Evolutionary conservation across 2,888 invertebrate species (phyloP).

Genomic region (Parnassius mnemosyne): DNA sequence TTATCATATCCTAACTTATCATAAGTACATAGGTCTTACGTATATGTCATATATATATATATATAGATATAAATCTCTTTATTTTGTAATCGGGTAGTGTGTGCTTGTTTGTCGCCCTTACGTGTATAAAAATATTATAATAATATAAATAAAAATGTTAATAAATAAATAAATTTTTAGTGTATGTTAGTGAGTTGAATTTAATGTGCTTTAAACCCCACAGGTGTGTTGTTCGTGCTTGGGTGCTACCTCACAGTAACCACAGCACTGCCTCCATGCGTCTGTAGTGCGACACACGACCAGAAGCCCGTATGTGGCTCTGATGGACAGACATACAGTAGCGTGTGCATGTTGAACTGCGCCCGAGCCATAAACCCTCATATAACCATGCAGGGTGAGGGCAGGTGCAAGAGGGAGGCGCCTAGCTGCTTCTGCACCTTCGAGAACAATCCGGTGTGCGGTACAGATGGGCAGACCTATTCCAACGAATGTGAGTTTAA

Average conservation of each 20-base stretch:
- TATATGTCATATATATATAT: too few relatives aligned
- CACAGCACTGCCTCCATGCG: constrained; percentile 46
- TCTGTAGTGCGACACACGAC: constrained; percentile 41
- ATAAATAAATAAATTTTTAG: too few relatives aligned
- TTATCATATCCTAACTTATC: too few relatives aligned
- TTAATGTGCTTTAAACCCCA: neutral
- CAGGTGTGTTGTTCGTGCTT: constrained; percentile 41
- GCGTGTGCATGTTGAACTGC: constrained; percentile 82
- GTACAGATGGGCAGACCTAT: constrained; percentile 44
- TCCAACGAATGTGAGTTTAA: constrained; percentile 37
- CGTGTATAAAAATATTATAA: too few relatives aligned
- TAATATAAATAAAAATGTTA: too few relatives aligned
- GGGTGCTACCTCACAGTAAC: constrained; percentile 35
- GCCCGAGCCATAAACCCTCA: constrained; percentile 33
- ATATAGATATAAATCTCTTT: too few relatives aligned
- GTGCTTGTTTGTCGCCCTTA: too few relatives aligned
- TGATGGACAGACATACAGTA: constrained; percentile 85
- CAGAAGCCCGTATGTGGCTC: constrained; percentile 84
- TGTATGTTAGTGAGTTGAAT: too few relatives aligned
- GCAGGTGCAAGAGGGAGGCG: constrained; percentile 34
- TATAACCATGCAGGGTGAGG: constrained; percentile 27
- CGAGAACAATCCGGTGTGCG: constrained; percentile 43
- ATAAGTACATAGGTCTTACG: too few relatives aligned
- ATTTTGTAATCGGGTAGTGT: too few relatives aligned
- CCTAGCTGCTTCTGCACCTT: constrained; percentile 28